Conservation (phyloP, 2,797 vertebrate genomes). For the Myotis planiceps region DNA sequence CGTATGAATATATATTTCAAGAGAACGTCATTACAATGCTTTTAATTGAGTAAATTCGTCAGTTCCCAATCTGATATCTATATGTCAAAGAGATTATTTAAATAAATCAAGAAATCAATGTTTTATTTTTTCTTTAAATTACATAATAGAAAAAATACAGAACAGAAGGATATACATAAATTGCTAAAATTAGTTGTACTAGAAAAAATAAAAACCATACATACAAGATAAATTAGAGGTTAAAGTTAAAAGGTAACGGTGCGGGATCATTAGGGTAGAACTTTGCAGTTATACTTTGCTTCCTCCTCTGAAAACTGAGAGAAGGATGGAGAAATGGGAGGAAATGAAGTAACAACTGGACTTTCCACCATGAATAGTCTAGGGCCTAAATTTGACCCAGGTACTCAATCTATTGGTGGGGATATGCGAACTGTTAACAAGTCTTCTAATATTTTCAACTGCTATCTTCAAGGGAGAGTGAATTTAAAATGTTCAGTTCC, state of each 20-base stretch:
- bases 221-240: not conserved
- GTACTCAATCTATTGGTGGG: not conserved
- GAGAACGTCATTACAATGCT: not conserved
- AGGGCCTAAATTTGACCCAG: not conserved
- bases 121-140: not conserved
- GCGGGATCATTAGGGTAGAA: not conserved
- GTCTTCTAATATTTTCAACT: not conserved
- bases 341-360: not conserved
- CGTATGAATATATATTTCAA: not conserved
- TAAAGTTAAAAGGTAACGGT: not conserved
- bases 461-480: not conserved
- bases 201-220: not conserved
- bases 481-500: not conserved
- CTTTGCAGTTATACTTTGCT: not conserved
- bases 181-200: not conserved
- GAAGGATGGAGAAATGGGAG: not conserved
- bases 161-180: not conserved
- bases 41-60: not conserved
- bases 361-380: not conserved
- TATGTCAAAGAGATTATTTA: not conserved
- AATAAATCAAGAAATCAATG: not conserved
- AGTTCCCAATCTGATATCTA: not conserved
- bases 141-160: not conserved
- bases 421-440: not conserved
- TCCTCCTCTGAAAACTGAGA: not conserved